Percentiles rank a stretch among this genome's conserved stretches.
Conservation (phyloP, 2,797 vertebrate species). For the Momotus momota region DNA sequence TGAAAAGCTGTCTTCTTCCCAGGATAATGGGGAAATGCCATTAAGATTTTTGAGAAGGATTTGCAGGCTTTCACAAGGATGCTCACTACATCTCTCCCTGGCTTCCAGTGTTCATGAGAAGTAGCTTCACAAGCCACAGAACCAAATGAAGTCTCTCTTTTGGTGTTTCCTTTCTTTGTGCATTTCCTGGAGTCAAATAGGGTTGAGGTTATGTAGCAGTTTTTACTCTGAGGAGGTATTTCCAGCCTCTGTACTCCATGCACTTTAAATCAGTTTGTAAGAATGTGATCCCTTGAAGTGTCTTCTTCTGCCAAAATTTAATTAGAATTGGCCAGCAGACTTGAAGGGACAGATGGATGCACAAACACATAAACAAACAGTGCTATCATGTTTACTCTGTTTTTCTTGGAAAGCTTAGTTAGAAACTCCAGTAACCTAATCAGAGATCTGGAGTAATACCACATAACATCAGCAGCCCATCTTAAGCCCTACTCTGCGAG, state of each 20-base stretch:
- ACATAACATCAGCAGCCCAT: fast-evolving
- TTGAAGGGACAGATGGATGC: not conserved
- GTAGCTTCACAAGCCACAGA: not conserved
- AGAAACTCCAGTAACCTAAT: not conserved
- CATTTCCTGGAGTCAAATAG: not conserved
- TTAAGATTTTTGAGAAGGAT: not conserved
- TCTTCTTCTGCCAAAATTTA: not conserved
- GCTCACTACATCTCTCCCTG: not conserved
- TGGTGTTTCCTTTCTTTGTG: not conserved
- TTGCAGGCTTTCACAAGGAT: not conserved
- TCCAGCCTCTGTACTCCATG: not conserved
- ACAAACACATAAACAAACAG: not conserved
- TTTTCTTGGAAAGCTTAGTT: constrained; percentile 37
- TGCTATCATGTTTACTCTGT: not conserved
- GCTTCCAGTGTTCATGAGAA: not conserved
- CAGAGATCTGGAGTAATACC: not conserved
- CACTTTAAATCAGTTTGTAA: not conserved
- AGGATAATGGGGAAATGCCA: not conserved
- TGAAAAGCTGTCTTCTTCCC: not conserved
- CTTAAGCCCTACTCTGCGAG: not conserved
- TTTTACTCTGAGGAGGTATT: not conserved
- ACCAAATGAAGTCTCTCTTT: not conserved
- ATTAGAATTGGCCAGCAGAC: not conserved
- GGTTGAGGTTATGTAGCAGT: not conserved
- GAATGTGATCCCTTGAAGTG: not conserved